Evolutionary conservation across 92 coral and sea anemone species (phyloP).

Genomic region (Epizoanthus rinbou): DNA sequence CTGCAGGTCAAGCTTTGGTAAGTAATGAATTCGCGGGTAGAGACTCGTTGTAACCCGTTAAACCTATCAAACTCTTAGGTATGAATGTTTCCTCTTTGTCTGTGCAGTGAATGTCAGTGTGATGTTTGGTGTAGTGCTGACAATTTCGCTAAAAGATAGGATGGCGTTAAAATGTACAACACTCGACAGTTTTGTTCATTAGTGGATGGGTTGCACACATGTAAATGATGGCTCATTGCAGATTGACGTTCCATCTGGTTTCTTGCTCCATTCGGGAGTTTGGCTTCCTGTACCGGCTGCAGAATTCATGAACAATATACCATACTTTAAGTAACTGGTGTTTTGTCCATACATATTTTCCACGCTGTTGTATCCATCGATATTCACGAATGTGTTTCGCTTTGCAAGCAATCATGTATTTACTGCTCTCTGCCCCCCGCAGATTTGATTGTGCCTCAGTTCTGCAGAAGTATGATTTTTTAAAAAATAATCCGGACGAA

Average conservation of each 20-base stretch:
- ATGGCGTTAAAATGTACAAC: background rate
- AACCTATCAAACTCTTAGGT: too few relatives aligned
- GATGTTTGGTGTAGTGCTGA: too few relatives aligned
- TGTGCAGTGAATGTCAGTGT: too few relatives aligned
- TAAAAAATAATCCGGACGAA: too few relatives aligned
- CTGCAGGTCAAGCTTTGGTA: slow-evolving; percentile 94
- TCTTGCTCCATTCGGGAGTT: background rate
- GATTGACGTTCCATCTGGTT: slow-evolving; percentile 9
- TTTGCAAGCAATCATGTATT: background rate
- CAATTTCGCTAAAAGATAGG: background rate
- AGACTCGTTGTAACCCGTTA: too few relatives aligned
- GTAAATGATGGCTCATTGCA: background rate
- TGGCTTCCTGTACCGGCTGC: slow-evolving; percentile 28
- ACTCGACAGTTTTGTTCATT: background rate
- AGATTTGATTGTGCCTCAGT: background rate
- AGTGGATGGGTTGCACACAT: background rate
- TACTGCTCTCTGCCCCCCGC: slow-evolving; percentile 17
- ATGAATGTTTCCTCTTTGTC: too few relatives aligned
- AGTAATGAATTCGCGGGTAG: slow-evolving; percentile 22
- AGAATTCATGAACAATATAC: slow-evolving; percentile 6
- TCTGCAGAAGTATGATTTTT: background rate
- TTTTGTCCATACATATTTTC: background rate
- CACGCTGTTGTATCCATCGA: background rate
- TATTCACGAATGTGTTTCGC: slow-evolving; percentile 13
- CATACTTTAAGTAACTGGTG: background rate